Evolutionary conservation across 2,113 vertebrate species (phyloP).

Genomic region (Nothobranchius kuhntae): DNA sequence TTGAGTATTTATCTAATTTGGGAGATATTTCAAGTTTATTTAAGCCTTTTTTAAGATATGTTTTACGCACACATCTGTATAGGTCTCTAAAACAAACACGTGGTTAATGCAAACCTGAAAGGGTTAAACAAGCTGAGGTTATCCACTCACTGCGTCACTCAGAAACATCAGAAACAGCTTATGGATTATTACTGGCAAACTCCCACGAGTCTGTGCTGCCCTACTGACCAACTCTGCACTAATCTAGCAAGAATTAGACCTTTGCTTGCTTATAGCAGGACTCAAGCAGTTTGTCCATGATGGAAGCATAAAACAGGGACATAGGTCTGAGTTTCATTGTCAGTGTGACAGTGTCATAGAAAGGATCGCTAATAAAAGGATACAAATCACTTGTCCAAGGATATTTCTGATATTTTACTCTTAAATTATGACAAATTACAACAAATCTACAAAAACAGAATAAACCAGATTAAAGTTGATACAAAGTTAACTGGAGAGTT

Average conservation of each 20-base stretch:
- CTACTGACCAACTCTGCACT: conserved; percentile 21
- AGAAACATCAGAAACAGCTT: conserved; percentile 32
- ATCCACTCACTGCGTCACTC: conserved; percentile 16
- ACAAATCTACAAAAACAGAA: not conserved
- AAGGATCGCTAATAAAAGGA: conserved; percentile 29
- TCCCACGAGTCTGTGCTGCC: conserved; percentile 45
- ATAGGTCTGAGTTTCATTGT: conserved; percentile 14
- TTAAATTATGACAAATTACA: not conserved
- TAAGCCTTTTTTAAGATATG: too few species aligned
- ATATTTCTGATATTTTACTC: conserved; percentile 15
- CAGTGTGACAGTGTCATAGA: conserved; percentile 49
- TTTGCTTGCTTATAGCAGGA: not conserved
- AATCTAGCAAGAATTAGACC: conserved; percentile 38
- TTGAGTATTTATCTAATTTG: too few species aligned
- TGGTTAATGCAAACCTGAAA: too few species aligned
- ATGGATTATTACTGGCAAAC: conserved; percentile 57
- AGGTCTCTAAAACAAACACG: too few species aligned
- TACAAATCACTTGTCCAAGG: conserved; percentile 29
- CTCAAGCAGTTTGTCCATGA: too few species aligned
- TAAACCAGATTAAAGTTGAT: not conserved
- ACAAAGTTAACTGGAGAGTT: too few species aligned
- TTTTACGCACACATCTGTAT: too few species aligned
- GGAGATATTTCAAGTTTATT: too few species aligned
- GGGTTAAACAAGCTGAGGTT: not conserved
- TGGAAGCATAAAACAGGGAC: too few species aligned